A percentile compares a stretch with the other conserved stretches of the same genome.
These are phyloP conservation scores for Scatophagus argus DNA, from an alignment of 2,113 vertebrate genomes.

Conservation along the genomic window DNA sequence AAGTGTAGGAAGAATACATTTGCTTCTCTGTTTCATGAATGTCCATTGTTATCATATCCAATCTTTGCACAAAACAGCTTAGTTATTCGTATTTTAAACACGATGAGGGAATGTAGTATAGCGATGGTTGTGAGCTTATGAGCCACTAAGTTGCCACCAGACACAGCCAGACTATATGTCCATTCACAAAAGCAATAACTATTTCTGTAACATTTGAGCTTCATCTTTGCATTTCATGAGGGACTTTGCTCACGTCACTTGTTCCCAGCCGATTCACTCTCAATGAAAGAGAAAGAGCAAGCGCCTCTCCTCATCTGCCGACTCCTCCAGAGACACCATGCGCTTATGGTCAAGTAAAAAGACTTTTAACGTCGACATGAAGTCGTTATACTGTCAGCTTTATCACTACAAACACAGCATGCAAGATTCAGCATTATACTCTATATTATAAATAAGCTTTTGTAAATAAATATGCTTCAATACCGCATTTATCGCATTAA, in stretches of 20 bases:
- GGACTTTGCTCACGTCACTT: conserved; percentile 8
- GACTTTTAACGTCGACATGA: conserved; percentile 25
- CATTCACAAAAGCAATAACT: no score
- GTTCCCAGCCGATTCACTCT: conserved; percentile 17
- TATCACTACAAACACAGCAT: conserved; percentile 3
- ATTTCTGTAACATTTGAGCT: background rate
- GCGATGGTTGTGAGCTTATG: background rate
- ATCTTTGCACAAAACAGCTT: background rate
- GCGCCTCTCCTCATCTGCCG: conserved; percentile 3
- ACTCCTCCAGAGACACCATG: conserved; percentile 21
- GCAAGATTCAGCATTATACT: background rate
- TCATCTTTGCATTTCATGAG: background rate
- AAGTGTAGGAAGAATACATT: background rate
- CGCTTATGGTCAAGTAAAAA: conserved; percentile 21
- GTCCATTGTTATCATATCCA: background rate
- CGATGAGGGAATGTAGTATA: background rate
- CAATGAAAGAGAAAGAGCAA: conserved; percentile 13
- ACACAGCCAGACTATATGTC: background rate
- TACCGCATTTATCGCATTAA: background rate
- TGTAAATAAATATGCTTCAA: background rate
- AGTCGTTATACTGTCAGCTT: conserved; percentile 23
- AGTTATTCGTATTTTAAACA: background rate
- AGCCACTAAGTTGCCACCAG: background rate
- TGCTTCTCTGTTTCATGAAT: conserved; percentile 1
- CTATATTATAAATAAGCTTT: background rate